Evolutionary conservation across 2,888 invertebrate species (phyloP).

Genomic region (Spodoptera exigua): DNA sequence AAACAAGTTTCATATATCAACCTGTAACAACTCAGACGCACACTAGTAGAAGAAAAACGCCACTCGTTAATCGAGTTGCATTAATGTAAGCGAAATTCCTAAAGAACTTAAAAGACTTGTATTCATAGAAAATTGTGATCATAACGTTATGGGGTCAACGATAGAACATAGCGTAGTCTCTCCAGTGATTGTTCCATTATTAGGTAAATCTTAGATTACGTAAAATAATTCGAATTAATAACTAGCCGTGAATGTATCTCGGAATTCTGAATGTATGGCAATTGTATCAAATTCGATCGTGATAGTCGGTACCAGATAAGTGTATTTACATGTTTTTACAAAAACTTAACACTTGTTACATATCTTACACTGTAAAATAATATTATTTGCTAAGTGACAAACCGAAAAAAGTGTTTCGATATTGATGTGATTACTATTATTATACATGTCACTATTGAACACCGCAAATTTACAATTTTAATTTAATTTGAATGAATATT

Average conservation of each 20-base stretch:
- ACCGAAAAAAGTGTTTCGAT: constrained; percentile 21
- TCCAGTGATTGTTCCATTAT: constrained; percentile 72
- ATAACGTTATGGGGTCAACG: constrained; percentile 66
- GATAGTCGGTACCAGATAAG: constrained; percentile 74
- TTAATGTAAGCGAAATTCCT: constrained; percentile 71
- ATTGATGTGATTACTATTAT: constrained; percentile 20
- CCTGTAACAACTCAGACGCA: constrained; percentile 82
- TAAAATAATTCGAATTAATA: constrained; percentile 64
- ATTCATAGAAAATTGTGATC: constrained; percentile 72
- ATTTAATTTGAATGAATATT: constrained; percentile 21
- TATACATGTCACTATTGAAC: constrained; percentile 8
- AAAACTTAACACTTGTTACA: constrained; percentile 83
- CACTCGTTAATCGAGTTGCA: constrained; percentile 89
- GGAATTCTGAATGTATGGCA: constrained; percentile 49
- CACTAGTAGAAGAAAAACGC: constrained; percentile 90
- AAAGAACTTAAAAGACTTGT: constrained; percentile 56
- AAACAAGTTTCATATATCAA: constrained; percentile 82
- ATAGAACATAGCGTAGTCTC: constrained; percentile 62
- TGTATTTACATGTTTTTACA: constrained; percentile 77
- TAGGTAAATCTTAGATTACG: constrained; percentile 56
- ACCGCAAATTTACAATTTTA: constrained; percentile 10
- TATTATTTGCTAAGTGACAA: constrained; percentile 60
- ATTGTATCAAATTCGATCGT: constrained; percentile 61
- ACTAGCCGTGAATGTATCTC: constrained; percentile 68
- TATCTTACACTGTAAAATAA: constrained; percentile 83